Evolutionary conservation across 2,888 invertebrate species (phyloP), one percentile per base, ranked within the genome.

Genomic region (Noctuana brunneofusca): DNA sequence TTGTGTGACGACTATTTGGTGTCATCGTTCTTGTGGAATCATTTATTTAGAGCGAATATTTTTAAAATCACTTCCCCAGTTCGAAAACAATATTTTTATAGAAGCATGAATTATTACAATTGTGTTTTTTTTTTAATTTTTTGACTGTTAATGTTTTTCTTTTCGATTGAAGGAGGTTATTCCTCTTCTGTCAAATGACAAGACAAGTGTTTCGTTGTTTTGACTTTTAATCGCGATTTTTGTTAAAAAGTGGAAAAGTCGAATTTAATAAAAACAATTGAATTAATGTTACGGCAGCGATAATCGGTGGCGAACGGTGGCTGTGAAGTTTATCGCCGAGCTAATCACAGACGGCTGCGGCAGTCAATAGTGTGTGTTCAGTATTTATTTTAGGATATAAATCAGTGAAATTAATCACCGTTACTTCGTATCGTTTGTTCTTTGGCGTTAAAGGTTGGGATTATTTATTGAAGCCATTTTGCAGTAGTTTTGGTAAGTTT

Each of bases 181-280:
- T 59, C 59, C 63, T 64, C 58, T 65, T 64, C 59, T 64, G 67
- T 65, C 67, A 67, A 64, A 63, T 65, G 65, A 63, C 65, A 67
- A 63, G 63, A 64, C 56, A 22, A 63, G 59, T 67, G 64, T 64
- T 63, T 67, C 63, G 35, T 59, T 65, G 67, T 67, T 67, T 65
- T 67, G 63, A 52, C 54, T 52, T 55, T 54, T 63, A 55, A 41
- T 60, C 20, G 27, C 53, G 48, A 63, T 54, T 58, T 60, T 60
- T 64, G 27, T 41, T 38, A 52, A 43, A 14, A 9, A 50, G 8
- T 27, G 27, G 38, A 18, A 60, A 46, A 35, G 35, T 56, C 24
- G 11, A 57, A 43, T 50, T 50, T 41, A 20, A 22, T 63, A 56
- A 57, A 63, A 63, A 49, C 48, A 55, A 48, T 35, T 49, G 55